phyloP scores from a whole-genome alignment of 2,113 vertebrate genomes.

The Gymnarchus niloticus region DNA sequence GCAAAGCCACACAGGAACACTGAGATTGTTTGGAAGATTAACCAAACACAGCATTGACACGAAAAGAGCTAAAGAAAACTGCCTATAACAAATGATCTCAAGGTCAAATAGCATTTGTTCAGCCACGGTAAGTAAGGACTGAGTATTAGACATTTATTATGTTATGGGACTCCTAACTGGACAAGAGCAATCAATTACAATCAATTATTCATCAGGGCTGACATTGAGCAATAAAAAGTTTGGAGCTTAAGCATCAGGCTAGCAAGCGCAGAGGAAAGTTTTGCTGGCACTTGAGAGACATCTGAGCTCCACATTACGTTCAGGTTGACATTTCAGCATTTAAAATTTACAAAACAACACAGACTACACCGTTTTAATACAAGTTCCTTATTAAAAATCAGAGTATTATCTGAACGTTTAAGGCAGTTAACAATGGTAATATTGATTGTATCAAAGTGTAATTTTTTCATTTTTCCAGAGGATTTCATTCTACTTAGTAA shows the following conservation, averaged over 20 bases:
- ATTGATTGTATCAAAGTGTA: not conserved
- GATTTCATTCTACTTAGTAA: not conserved
- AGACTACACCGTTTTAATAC: not conserved
- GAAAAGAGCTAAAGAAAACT: not conserved
- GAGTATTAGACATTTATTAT: constrained; percentile 1
- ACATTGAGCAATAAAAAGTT: not conserved
- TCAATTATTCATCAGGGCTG: constrained; percentile 12
- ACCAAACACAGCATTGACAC: not conserved
- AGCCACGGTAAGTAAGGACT: not conserved
- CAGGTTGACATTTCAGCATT: not conserved
- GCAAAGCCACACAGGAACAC: not conserved
- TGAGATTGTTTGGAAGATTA: not conserved
- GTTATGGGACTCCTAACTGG: not conserved
- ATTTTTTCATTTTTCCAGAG: not conserved
- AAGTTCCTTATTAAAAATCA: not conserved
- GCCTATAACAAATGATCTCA: not conserved
- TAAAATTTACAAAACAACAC: not conserved
- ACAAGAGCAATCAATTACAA: constrained; percentile 10
- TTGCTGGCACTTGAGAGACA: not conserved
- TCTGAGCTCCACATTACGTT: not conserved
- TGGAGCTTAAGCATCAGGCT: not conserved
- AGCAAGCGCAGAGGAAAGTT: not conserved
- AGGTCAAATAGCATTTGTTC: not conserved
- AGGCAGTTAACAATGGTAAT: not conserved
- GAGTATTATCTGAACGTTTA: not conserved